Evolutionary conservation across 2,113 vertebrate genomes (phyloP).

Genomic region (Trichomycterus rosablanca): DNA sequence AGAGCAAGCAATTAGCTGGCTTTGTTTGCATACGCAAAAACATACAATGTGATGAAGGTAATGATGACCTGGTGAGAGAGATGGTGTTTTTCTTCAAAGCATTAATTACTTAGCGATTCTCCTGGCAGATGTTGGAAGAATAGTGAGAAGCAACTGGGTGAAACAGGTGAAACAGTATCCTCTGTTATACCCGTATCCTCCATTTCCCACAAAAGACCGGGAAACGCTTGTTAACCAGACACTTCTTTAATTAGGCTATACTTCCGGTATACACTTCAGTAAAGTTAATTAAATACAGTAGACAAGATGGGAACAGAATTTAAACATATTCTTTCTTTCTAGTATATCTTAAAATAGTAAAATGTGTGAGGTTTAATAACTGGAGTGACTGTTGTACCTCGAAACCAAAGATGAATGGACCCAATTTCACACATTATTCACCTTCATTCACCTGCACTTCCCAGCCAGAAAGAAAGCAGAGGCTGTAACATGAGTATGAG

Average conservation of each 20-base stretch:
- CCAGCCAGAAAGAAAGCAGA: constrained; percentile 25
- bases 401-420: neutral
- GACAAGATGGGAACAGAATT: no score
- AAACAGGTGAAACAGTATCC: constrained; percentile 41
- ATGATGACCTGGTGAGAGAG: constrained; percentile 29
- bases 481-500: constrained; percentile 51
- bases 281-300: no score
- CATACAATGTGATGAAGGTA: constrained; percentile 21
- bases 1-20: constrained; percentile 25
- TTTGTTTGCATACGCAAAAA: constrained; percentile 35
- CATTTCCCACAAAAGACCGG: constrained; percentile 10
- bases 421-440: constrained; percentile 19
- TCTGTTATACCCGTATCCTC: constrained; percentile 20
- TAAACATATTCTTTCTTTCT: neutral
- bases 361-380: neutral
- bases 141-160: constrained; percentile 13
- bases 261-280: no score
- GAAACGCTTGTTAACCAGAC: neutral
- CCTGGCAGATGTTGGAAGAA: constrained; percentile 35
- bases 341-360: neutral
- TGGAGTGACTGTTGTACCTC: neutral
- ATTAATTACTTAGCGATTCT: constrained; percentile 37
- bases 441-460: constrained; percentile 24
- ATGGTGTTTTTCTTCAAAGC: constrained; percentile 19
- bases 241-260: constrained; percentile 4